These are phyloP conservation scores for Nerophis ophidion DNA, from an alignment of 2,113 vertebrate species.

Conservation along the genomic window DNA sequence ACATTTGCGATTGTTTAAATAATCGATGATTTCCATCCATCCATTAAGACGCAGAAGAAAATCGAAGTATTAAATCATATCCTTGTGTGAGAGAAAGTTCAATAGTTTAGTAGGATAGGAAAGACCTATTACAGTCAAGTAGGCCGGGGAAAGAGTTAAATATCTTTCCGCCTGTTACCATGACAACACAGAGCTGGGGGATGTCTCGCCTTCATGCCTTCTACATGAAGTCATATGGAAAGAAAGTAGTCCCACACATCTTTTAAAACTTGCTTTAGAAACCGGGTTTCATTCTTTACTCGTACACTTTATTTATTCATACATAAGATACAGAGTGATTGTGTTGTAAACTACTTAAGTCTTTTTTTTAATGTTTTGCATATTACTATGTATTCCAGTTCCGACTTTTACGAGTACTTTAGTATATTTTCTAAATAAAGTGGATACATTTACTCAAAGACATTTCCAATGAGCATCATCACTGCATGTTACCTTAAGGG, in stretches of 20 bases:
- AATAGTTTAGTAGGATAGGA: neutral
- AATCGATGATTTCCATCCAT: no score
- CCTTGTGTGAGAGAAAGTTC: neutral
- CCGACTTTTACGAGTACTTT: no score
- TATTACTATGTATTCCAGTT: no score
- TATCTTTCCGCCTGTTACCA: neutral
- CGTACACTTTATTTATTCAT: no score
- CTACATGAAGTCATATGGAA: constrained; percentile 49
- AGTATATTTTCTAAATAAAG: no score
- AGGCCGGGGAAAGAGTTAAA: neutral
- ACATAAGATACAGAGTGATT: no score
- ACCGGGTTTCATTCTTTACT: no score
- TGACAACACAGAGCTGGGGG: constrained; percentile 1
- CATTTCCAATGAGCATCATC: no score
- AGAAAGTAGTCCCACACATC: constrained; percentile 4
- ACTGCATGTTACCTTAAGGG: neutral
- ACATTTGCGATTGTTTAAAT: no score
- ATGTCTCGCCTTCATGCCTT: constrained; percentile 24
- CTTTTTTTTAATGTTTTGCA: no score
- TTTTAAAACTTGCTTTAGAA: neutral
- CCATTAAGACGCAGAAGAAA: neutral
- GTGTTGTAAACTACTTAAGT: no score
- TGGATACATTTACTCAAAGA: neutral
- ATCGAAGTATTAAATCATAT: neutral
- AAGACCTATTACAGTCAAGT: neutral